Conservation (phyloP, 2,888 invertebrate genomes). For the Conus canariensis region DNA sequence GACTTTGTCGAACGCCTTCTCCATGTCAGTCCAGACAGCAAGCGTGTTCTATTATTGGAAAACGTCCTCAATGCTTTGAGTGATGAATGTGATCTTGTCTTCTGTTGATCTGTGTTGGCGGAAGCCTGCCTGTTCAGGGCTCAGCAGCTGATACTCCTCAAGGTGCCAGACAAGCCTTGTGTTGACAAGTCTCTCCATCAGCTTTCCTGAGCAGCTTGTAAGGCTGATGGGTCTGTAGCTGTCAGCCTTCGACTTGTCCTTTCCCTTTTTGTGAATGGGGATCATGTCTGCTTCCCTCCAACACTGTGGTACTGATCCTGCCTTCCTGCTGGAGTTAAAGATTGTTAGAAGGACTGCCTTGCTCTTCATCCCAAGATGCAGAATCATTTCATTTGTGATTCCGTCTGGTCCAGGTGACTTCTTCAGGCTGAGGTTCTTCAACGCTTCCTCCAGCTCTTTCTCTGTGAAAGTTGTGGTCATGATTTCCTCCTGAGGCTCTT, state of each 20-base stretch:
- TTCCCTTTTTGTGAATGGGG: slow-evolving; percentile 24
- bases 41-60: slow-evolving; percentile 21
- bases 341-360: slow-evolving; percentile 11
- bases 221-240: slow-evolving; percentile 25
- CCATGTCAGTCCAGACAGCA: slow-evolving; percentile 6
- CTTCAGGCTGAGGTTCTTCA: slow-evolving; percentile 22
- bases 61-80: slow-evolving; percentile 10
- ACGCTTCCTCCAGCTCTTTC: slow-evolving; percentile 29
- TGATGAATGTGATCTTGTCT: neutral
- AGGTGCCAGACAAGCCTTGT: slow-evolving; percentile 3
- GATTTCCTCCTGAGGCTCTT: slow-evolving; percentile 7
- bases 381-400: slow-evolving; percentile 23
- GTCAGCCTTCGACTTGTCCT: too few relatives aligned
- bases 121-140: slow-evolving; percentile 26
- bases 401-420: slow-evolving; percentile 26
- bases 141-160: slow-evolving; percentile 23
- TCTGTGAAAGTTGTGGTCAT: neutral
- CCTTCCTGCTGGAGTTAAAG: neutral
- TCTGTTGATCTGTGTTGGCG: slow-evolving; percentile 30
- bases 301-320: neutral
- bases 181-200: slow-evolving; percentile 27
- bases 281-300: slow-evolving; percentile 26
- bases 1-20: slow-evolving; percentile 10
- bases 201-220: slow-evolving; percentile 22
- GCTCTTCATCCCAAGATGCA: slow-evolving; percentile 28